Evolutionary conservation across 2,888 invertebrate genomes (phyloP).

Genomic region (Clostera curtula): DNA sequence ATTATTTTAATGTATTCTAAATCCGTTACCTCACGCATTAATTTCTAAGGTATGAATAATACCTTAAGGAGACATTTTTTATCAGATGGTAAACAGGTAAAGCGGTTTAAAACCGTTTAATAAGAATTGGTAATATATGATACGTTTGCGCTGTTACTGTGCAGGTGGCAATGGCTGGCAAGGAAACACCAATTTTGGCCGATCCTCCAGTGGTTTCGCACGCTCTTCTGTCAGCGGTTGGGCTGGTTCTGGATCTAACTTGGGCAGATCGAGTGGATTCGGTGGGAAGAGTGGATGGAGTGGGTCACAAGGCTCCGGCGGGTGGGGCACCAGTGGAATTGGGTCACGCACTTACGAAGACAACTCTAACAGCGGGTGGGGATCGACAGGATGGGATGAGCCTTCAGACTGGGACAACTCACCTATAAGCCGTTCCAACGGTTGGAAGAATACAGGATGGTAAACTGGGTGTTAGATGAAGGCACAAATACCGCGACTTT

Average conservation of each 20-base stretch:
- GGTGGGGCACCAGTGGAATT: constrained; percentile 7
- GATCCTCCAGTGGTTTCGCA: constrained; percentile 10
- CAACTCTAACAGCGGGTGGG: constrained; percentile 8
- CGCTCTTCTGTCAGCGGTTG: constrained; percentile 16
- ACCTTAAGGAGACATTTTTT: too few relatives aligned
- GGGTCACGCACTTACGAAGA: constrained; percentile 4
- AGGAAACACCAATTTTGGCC: constrained; percentile 12
- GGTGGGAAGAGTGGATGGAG: constrained; percentile 7
- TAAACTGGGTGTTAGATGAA: constrained; percentile 2
- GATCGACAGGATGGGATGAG: constrained; percentile 4
- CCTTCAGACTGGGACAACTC: constrained; percentile 6
- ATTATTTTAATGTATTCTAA: too few relatives aligned
- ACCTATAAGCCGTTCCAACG: constrained; percentile 6
- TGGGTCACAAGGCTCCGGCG: constrained; percentile 1
- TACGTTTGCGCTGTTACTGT: too few relatives aligned
- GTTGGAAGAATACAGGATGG: constrained; percentile 21
- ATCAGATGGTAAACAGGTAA: too few relatives aligned
- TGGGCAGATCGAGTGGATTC: constrained; percentile 4
- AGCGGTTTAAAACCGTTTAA: too few relatives aligned
- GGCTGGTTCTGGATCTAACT: constrained; percentile 12
- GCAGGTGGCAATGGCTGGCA: constrained; percentile 33
- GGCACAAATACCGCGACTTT: constrained; percentile 1
- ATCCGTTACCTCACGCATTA: too few relatives aligned
- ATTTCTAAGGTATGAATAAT: too few relatives aligned
- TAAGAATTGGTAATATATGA: too few relatives aligned